A percentile compares a stretch with the other conserved stretches of the same genome.
Conservation (phyloP, 2,888 invertebrate genomes). For the Arctia plantaginis region DNA sequence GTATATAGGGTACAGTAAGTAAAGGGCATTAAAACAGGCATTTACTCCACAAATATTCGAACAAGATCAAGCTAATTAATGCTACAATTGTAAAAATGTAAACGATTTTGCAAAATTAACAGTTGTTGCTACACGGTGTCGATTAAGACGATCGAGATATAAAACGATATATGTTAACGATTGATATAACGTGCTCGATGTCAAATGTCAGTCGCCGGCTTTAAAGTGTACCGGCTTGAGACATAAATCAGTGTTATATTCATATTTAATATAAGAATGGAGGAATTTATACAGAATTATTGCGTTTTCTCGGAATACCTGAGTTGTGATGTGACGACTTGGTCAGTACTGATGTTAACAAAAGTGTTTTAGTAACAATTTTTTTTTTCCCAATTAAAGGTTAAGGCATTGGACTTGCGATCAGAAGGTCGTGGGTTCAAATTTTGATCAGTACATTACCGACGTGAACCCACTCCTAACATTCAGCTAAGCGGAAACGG, state of each 20-base stretch:
- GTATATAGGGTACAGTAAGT: too few relatives aligned
- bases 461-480: too few relatives aligned
- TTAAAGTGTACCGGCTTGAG: conserved; percentile 55
- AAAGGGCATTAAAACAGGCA: too few relatives aligned
- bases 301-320: conserved; percentile 72
- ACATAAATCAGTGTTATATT: conserved; percentile 75
- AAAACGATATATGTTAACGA: conserved; percentile 44
- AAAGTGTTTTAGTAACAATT: conserved; percentile 37
- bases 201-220: conserved; percentile 62
- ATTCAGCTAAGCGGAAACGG: too few relatives aligned
- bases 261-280: conserved; percentile 75
- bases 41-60: too few relatives aligned
- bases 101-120: conserved; percentile 33
- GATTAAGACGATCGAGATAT: conserved; percentile 47
- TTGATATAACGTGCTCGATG: conserved; percentile 49
- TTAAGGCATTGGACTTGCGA: too few relatives aligned
- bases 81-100: not conserved
- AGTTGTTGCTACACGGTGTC: conserved; percentile 40
- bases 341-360: conserved; percentile 45
- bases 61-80: not conserved
- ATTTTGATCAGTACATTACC: too few relatives aligned
- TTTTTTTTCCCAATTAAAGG: not conserved
- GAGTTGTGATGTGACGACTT: conserved; percentile 64
- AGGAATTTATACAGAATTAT: conserved; percentile 73
- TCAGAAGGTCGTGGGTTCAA: too few relatives aligned